phyloP scores from a whole-genome alignment of 2,797 vertebrate species.

The Chromobotia macracanthus region DNA sequence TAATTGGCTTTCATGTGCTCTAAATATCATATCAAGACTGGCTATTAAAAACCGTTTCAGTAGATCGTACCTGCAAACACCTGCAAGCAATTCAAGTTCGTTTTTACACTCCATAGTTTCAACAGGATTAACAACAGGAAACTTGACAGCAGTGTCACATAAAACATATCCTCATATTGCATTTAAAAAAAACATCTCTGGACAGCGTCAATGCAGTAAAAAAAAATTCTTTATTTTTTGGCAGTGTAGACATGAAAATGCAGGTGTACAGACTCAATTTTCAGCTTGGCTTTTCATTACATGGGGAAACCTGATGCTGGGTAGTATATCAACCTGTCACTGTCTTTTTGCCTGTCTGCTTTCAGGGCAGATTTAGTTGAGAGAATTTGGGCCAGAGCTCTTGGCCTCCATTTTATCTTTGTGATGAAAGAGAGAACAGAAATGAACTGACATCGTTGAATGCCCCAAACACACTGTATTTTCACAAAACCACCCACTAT shows the following conservation, averaged over 20 bases:
- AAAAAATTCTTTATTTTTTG: background rate
- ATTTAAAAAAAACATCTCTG: constrained; percentile 9
- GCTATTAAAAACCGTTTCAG: background rate
- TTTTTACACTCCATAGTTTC: background rate
- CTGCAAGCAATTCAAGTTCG: background rate
- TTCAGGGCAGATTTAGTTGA: constrained; percentile 51
- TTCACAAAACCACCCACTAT: constrained; percentile 33
- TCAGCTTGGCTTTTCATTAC: constrained; percentile 49
- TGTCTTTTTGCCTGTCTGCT: constrained; percentile 53
- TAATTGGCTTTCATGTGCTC: too few species aligned
- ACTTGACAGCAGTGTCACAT: background rate
- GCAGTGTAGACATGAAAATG: constrained; percentile 37
- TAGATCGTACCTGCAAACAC: background rate
- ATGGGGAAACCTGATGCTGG: constrained; percentile 30
- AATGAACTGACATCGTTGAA: constrained; percentile 37
- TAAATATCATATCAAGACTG: background rate
- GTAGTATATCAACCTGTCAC: constrained; percentile 59
- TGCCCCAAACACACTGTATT: constrained; percentile 29
- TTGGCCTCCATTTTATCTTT: constrained; percentile 53
- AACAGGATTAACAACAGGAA: background rate
- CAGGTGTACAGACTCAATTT: constrained; percentile 51
- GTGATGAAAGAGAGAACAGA: constrained; percentile 54
- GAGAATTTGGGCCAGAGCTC: constrained; percentile 50
- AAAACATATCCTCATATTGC: background rate
- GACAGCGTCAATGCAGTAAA: background rate